Evolutionary conservation across 2,797 vertebrate genomes (phyloP).

Genomic region (Periophthalmus magnuspinnatus): DNA sequence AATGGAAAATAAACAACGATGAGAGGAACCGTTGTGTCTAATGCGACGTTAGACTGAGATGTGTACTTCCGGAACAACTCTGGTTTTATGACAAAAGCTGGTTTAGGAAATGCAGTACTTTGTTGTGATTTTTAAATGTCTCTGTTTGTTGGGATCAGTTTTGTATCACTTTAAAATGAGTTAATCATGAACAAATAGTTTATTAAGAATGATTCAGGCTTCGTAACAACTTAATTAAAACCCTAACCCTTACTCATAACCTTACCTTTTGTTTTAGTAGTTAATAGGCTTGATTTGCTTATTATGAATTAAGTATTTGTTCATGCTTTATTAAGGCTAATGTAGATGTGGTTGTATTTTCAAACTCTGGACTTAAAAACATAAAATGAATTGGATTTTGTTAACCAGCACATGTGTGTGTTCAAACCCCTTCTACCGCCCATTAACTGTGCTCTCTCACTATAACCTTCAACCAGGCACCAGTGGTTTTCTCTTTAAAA

Average conservation of each 20-base stretch:
- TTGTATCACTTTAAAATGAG: no score
- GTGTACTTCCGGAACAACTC: not conserved
- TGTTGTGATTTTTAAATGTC: not conserved
- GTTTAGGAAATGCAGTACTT: not conserved
- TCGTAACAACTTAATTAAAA: no score
- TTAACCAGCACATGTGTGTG: not conserved
- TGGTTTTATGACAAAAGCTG: not conserved
- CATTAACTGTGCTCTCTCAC: not conserved
- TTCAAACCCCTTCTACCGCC: not conserved
- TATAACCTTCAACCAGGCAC: not conserved
- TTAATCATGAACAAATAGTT: no score
- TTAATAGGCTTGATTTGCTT: no score
- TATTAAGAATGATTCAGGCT: no score
- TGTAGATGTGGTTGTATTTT: no score
- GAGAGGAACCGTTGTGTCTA: conserved; percentile 3
- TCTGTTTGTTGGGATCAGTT: not conserved
- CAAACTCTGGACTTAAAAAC: not conserved
- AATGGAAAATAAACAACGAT: conserved; percentile 29
- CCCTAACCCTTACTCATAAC: no score
- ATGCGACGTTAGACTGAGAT: not conserved
- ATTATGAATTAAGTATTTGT: no score
- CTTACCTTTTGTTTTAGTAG: no score
- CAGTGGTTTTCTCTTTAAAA: conserved; percentile 6
- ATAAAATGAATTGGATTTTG: not conserved
- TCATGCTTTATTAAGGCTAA: no score